Conservation (phyloP, 2,797 vertebrate genomes). For the Rhadinocentrus ornatus region DNA sequence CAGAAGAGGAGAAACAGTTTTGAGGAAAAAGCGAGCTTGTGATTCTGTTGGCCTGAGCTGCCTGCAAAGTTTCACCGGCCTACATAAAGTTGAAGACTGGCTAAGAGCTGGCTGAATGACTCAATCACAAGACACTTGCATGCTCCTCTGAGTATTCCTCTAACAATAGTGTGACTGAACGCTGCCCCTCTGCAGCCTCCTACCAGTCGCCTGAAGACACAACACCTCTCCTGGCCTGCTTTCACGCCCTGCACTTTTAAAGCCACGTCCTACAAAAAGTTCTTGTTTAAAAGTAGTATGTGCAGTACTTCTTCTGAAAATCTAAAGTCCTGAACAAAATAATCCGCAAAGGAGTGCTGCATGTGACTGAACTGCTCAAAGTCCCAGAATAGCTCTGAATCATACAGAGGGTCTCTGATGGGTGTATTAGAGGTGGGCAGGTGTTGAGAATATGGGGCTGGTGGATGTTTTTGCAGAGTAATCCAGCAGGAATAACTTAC, state of each 20-base stretch:
- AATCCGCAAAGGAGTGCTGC: conserved; percentile 4
- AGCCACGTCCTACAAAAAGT: conserved; percentile 62
- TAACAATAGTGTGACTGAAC: conserved; percentile 48
- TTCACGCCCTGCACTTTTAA: conserved; percentile 68
- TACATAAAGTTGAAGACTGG: conserved; percentile 72
- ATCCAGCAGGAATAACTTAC: not conserved
- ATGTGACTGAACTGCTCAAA: not conserved
- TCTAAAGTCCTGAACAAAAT: conserved; percentile 21
- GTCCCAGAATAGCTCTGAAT: not conserved
- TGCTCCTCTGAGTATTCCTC: conserved; percentile 64
- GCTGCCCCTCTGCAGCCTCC: conserved; percentile 24
- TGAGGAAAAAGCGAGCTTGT: conserved; percentile 45
- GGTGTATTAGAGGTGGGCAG: not conserved
- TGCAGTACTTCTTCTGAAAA: conserved; percentile 27
- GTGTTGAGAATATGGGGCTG: not conserved
- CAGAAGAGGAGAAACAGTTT: conserved; percentile 42
- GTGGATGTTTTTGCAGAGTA: not conserved
- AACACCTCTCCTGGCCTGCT: conserved; percentile 68
- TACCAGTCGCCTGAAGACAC: conserved; percentile 29
- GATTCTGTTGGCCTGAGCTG: conserved; percentile 53
- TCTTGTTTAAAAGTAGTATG: conserved; percentile 39
- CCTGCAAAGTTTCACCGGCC: conserved; percentile 76
- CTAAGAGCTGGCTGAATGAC: conserved; percentile 39
- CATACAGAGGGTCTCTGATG: not conserved
- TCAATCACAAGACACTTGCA: conserved; percentile 56